Base-by-base conservation (phyloP, 1,140 invertebrate genomes). In the Sitophilus oryzae region DNA sequence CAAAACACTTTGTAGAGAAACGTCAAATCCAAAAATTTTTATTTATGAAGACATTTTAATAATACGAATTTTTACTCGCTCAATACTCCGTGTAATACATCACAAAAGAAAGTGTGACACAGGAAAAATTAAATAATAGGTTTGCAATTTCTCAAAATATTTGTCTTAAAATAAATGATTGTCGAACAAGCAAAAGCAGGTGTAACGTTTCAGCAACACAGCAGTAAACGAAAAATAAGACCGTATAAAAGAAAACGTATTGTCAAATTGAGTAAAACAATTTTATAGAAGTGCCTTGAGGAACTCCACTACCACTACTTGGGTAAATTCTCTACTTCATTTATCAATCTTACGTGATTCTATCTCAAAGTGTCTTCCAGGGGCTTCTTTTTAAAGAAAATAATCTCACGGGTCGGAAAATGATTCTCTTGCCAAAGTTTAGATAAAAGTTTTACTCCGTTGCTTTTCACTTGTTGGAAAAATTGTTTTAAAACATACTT, bases 301-400 rank as follows among this genome's bases (percentile, higher is more conserved):
- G 19, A 40, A 40, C 38, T 40, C 14, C 18, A 20, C 38, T 20
- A 40, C n/a, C 18, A 40, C 18, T 40, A 40, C 14, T 40, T 40
- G 38, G 38, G 19, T 40, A 20, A 40, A 40, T 40, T 20, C 38
- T 40, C n/a, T 20, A 40, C 38, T 40, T 40, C 38, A 40, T 40
- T 40, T 40, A 40, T 40, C 38, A 40, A 40, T 40, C 38, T 40
- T 40, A 40, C 38, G 38, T 40, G 38, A 40, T 40, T 20, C 38
- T 20, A 40, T 40, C 18, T 40, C 38, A 40, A 20, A 40, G 38
- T 40, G 14, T 20, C 38, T 40, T 40, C 18, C 38, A 40, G 38
- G 38, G 19, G 38, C 18, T 40, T 40, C 38, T 40, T 40, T 40
- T 40, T 20, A 40, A 40, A 40, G 38, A 40, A 40, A 40, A 40